phyloP scores from a whole-genome alignment of 1,140 invertebrate species.

The Pseudobourletiella spinata region DNA sequence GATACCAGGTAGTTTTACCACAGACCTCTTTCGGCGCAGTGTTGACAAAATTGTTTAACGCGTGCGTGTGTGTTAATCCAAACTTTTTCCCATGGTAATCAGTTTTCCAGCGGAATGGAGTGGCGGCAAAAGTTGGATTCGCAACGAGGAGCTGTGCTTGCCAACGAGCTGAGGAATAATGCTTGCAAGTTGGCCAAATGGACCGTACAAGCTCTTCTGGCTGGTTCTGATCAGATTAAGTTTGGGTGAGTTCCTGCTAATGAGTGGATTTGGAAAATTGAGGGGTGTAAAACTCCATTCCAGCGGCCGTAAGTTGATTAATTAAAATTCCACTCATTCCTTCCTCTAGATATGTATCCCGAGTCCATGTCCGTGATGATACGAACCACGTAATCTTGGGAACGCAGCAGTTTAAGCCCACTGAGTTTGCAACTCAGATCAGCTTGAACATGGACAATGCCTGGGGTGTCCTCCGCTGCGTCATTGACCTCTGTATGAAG shows the following conservation, averaged over 20 bases:
- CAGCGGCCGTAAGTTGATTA: no score
- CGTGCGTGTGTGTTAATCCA: constrained; percentile 25
- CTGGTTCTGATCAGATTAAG: constrained; percentile 95
- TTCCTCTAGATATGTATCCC: constrained; percentile 73
- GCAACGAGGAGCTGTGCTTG: constrained; percentile 93
- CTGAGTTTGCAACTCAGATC: constrained; percentile 97
- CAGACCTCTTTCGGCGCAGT: no score
- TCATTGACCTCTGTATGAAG: constrained; percentile 96
- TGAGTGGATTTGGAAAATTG: no score
- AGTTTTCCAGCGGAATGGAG: constrained; percentile 86
- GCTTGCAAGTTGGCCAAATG: constrained; percentile 98
- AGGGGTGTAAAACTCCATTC: no score
- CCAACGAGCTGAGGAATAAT: constrained; percentile 97
- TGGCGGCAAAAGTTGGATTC: constrained; percentile 97
- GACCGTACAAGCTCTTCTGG: constrained; percentile 93
- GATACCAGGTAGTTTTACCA: background rate
- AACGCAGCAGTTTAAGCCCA: constrained; percentile 96
- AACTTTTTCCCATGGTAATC: constrained; percentile 50
- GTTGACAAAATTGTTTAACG: no score
- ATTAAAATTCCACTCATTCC: no score
- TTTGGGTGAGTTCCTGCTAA: constrained; percentile 69
- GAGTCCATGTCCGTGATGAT: constrained; percentile 84
- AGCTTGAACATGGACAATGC: constrained; percentile 99
- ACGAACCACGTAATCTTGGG: constrained; percentile 95
- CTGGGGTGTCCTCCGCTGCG: constrained; percentile 97